phyloP scores from a whole-genome alignment of 1,140 invertebrate species.

The Meloidogyne hapla region DNA sequence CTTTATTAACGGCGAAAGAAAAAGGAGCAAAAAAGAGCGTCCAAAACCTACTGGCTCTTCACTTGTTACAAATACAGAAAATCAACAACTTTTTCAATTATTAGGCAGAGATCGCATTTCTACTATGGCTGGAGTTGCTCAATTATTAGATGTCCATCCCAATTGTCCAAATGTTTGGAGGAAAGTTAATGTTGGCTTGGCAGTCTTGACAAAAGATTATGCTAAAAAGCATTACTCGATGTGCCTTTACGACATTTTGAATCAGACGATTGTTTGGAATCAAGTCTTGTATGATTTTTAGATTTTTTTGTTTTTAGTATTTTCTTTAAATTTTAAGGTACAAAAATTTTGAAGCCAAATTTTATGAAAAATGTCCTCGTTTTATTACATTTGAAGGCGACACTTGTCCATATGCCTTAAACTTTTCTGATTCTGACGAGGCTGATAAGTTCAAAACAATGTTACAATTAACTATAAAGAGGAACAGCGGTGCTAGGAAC shows the following conservation, averaged over 20 bases:
- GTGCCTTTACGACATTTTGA: slow-evolving; percentile 33
- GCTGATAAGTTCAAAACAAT: slow-evolving; percentile 33
- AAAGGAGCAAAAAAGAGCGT: slow-evolving; percentile 24
- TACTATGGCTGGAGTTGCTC: slow-evolving; percentile 32
- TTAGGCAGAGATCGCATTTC: slow-evolving; percentile 31
- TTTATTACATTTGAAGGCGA: slow-evolving; percentile 37
- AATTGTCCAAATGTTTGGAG: slow-evolving; percentile 11
- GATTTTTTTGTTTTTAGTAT: not conserved
- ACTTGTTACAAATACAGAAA: slow-evolving; percentile 28
- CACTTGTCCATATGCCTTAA: slow-evolving; percentile 30
- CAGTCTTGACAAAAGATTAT: slow-evolving; percentile 36
- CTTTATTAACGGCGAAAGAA: not conserved
- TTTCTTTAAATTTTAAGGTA: slow-evolving; percentile 24
- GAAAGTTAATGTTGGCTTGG: slow-evolving; percentile 22
- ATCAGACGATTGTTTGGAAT: slow-evolving; percentile 32
- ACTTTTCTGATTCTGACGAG: slow-evolving; percentile 35
- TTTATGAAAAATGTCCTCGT: slow-evolving; percentile 39
- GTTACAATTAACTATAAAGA: slow-evolving; percentile 1
- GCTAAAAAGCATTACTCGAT: slow-evolving; percentile 31
- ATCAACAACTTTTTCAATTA: slow-evolving; percentile 31
- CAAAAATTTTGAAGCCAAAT: slow-evolving; percentile 34
- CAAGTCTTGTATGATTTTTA: slow-evolving; percentile 34
- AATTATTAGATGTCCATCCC: slow-evolving; percentile 20
- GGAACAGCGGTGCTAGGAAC: not conserved
- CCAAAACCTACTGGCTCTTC: slow-evolving; percentile 25